Percentiles rank a stretch among this genome's conserved stretches.
Conservation (phyloP, 2,888 invertebrate genomes). For the Tenthredo scrophulariae region DNA sequence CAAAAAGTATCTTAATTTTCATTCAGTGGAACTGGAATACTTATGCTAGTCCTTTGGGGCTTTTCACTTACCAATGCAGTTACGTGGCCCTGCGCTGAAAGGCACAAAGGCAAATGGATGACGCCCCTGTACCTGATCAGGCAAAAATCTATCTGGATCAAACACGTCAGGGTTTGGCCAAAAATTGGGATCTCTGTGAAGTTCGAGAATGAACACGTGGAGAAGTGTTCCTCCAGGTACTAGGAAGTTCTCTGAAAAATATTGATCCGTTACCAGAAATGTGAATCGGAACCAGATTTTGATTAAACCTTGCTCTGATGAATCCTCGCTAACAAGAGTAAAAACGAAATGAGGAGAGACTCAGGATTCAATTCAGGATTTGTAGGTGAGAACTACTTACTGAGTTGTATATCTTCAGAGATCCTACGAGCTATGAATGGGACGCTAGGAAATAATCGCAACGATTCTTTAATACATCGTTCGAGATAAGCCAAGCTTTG, state of each 20-base stretch:
- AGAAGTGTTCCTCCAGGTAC: constrained; percentile 80
- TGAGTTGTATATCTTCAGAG: constrained; percentile 79
- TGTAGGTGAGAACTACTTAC: constrained; percentile 54
- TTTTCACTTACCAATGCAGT: constrained; percentile 82
- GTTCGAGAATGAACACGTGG: constrained; percentile 82
- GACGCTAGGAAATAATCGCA: constrained; percentile 85
- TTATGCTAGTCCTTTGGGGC: not conserved
- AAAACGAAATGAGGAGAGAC: not conserved
- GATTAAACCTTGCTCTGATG: too few relatives aligned
- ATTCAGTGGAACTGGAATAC: too few relatives aligned
- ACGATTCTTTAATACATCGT: constrained; percentile 85
- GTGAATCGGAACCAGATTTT: too few relatives aligned
- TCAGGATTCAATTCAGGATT: not conserved
- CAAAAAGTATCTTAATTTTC: too few relatives aligned
- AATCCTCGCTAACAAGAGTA: too few relatives aligned
- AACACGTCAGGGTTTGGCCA: constrained; percentile 84
- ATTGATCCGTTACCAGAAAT: too few relatives aligned
- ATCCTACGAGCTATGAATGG: constrained; percentile 83
- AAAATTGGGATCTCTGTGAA: constrained; percentile 83
- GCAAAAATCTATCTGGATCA: constrained; percentile 84
- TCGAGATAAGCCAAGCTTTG: constrained; percentile 85
- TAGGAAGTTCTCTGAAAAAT: constrained; percentile 44
- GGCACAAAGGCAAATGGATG: constrained; percentile 85
- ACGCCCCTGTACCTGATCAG: constrained; percentile 78
- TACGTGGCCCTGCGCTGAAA: constrained; percentile 85